phyloP scores from a whole-genome alignment of 2,113 vertebrate genomes.

The Prochilodus magdalenae region DNA sequence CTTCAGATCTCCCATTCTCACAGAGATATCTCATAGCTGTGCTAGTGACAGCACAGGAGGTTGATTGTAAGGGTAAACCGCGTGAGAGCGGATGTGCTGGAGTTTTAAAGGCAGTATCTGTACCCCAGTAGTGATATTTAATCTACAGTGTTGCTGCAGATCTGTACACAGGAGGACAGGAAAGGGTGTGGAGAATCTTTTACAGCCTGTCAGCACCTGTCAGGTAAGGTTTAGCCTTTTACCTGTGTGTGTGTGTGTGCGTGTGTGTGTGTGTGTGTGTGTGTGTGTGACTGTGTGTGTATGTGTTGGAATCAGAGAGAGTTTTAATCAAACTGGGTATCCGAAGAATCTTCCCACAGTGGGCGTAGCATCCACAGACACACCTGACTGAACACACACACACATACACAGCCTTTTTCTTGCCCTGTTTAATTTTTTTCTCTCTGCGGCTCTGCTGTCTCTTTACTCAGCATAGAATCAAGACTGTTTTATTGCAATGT shows the following conservation, averaged over 20 bases:
- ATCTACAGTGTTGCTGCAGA: constrained; percentile 37
- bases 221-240: constrained; percentile 53
- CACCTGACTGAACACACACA: constrained; percentile 29
- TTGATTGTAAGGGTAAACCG: constrained; percentile 32
- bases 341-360: constrained; percentile 63
- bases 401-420: not conserved
- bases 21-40: constrained; percentile 32
- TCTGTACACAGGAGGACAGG: constrained; percentile 36
- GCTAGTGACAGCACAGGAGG: constrained; percentile 42
- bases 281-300: constrained; percentile 39
- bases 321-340: constrained; percentile 56
- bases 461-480: not conserved
- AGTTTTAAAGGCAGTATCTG: constrained; percentile 51
- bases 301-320: constrained; percentile 35
- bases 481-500: no score
- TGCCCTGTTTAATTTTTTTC: not conserved
- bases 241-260: constrained; percentile 50
- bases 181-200: constrained; percentile 60
- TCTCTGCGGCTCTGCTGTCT: not conserved
- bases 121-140: constrained; percentile 48
- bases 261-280: constrained; percentile 43
- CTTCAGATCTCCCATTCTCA: constrained; percentile 21
- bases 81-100: constrained; percentile 48
- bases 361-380: constrained; percentile 42
- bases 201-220: constrained; percentile 70